phyloP scores from a whole-genome alignment of 1,140 invertebrate genomes.

The Phthorimaea operculella region DNA sequence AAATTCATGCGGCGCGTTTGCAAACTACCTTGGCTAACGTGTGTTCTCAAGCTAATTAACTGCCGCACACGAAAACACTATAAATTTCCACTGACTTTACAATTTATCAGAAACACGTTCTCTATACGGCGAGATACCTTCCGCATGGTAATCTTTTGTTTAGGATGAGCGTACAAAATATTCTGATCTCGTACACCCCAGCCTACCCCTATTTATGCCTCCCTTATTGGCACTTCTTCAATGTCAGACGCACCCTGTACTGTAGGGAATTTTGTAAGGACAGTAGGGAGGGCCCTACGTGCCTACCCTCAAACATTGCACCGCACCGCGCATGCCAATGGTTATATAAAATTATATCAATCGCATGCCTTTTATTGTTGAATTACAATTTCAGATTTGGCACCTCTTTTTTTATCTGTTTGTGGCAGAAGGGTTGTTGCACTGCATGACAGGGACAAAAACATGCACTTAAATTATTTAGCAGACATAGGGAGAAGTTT shows the following conservation, averaged over 20 bases:
- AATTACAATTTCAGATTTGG: conserved; percentile 56
- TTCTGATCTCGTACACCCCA: conserved; percentile 64
- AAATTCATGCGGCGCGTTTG: no score
- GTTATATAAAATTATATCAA: conserved; percentile 61
- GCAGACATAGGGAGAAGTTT: no score
- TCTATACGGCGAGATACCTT: conserved; percentile 37
- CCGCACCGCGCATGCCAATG: conserved; percentile 45
- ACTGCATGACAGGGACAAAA: no score
- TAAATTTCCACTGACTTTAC: conserved; percentile 40
- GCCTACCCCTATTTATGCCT: conserved; percentile 68
- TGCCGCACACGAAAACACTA: conserved; percentile 26
- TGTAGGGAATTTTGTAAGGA: conserved; percentile 11
- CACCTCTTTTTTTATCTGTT: conserved; percentile 31
- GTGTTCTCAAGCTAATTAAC: conserved; percentile 10
- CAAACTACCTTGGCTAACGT: neutral
- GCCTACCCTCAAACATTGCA: conserved; percentile 50
- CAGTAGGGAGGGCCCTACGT: conserved; percentile 34
- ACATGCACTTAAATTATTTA: no score
- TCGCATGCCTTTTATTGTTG: conserved; percentile 51
- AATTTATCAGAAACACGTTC: conserved; percentile 40
- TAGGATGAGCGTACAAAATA: conserved; percentile 57
- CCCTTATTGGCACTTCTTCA: conserved; percentile 70
- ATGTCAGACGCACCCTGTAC: conserved; percentile 68
- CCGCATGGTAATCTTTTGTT: conserved; percentile 65
- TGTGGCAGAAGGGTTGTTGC: conserved; percentile 16